Evolutionary conservation across 2,797 vertebrate species (phyloP).

Genomic region (Triplophysa yarkandensis): DNA sequence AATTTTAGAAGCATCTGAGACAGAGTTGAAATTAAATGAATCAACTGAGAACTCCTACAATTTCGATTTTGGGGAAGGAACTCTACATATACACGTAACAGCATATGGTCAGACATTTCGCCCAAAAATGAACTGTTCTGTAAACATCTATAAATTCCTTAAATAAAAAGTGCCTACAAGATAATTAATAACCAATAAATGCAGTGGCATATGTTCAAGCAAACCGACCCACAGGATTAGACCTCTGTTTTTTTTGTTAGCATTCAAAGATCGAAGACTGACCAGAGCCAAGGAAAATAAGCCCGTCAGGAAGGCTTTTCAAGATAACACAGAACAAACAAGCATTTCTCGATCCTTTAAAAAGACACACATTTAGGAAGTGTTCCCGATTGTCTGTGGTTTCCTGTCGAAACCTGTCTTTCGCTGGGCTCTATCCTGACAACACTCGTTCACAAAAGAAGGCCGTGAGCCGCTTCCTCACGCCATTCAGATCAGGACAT

Average conservation of each 20-base stretch:
- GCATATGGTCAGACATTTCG: background rate
- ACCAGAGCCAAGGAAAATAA: conserved; percentile 29
- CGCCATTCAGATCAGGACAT: conserved; percentile 29
- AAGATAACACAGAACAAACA: conserved; percentile 29
- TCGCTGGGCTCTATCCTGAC: conserved; percentile 14
- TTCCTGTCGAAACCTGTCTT: conserved; percentile 45
- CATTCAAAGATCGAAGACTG: conserved; percentile 3
- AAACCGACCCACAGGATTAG: background rate
- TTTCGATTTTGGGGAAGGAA: background rate
- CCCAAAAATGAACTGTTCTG: background rate
- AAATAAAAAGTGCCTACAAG: background rate
- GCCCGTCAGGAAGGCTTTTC: conserved; percentile 31
- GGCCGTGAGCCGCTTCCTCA: background rate
- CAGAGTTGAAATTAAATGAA: too few relatives aligned
- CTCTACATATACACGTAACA: background rate
- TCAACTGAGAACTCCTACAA: too few relatives aligned
- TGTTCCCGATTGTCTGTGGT: conserved; percentile 28
- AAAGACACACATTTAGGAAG: conserved; percentile 11
- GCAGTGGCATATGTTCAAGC: background rate
- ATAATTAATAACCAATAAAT: background rate
- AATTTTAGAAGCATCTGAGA: too few relatives aligned
- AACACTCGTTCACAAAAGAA: background rate
- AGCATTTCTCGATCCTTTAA: conserved; percentile 3
- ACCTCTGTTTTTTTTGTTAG: conserved; percentile 32
- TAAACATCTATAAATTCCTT: background rate